Evolutionary conservation across 2,888 invertebrate species (phyloP).

Genomic region (Epinotia brunnichana): DNA sequence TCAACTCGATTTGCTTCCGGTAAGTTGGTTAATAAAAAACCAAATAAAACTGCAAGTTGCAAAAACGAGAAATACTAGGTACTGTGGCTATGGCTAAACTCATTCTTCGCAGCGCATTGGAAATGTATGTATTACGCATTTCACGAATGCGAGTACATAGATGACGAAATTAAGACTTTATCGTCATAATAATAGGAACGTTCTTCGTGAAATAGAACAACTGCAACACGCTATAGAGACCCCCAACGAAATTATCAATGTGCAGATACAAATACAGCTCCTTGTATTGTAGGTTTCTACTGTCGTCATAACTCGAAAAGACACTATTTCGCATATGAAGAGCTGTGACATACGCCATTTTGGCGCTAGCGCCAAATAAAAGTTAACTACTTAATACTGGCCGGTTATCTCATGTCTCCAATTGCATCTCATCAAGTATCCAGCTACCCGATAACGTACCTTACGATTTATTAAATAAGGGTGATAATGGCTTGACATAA

Average conservation of each 20-base stretch:
- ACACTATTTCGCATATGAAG: neutral
- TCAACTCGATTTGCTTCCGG: no score
- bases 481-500: neutral
- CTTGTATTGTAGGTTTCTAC: no score
- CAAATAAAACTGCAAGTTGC: no score
- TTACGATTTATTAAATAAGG: neutral
- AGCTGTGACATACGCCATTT: neutral
- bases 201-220: no score
- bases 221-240: neutral
- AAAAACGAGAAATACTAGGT: no score
- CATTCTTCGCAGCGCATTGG: neutral
- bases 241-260: neutral
- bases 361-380: conserved; percentile 19
- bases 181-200: no score
- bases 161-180: no score
- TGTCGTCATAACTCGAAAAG: neutral
- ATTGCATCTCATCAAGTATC: conserved; percentile 59
- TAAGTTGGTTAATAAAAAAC: no score
- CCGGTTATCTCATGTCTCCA: conserved; percentile 50
- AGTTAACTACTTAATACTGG: conserved; percentile 48
- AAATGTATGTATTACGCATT: neutral
- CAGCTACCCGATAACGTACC: neutral
- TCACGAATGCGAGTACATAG: no score
- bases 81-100: no score
- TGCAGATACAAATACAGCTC: neutral